Evolutionary conservation across 2,888 invertebrate species (phyloP).

Genomic region (Diarsia mendica): DNA sequence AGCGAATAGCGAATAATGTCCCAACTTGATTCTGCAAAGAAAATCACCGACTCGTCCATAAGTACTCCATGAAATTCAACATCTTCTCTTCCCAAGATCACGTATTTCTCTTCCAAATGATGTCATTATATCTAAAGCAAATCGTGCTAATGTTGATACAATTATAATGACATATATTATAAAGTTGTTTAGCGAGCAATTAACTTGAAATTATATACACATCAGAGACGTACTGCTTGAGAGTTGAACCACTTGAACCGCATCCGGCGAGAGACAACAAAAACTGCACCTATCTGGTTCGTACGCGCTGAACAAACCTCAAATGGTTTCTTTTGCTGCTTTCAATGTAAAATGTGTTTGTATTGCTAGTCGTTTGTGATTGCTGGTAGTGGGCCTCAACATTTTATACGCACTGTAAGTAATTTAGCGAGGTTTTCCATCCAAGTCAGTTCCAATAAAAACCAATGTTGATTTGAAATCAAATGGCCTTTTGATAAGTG

Average conservation of each 20-base stretch:
- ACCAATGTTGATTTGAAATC: conserved; percentile 4
- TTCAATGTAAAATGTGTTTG: conserved; percentile 80
- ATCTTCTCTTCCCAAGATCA: conserved; percentile 13
- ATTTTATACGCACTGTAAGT: conserved; percentile 64
- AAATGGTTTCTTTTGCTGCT: conserved; percentile 83
- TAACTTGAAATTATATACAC: conserved; percentile 81
- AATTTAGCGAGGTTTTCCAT: conserved; percentile 3
- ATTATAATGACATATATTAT: conserved; percentile 76
- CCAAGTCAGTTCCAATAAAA: not conserved
- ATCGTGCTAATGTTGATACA: conserved; percentile 69
- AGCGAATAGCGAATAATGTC: not conserved
- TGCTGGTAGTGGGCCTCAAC: conserved; percentile 72
- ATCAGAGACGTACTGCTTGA: conserved; percentile 70
- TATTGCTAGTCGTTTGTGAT: conserved; percentile 73
- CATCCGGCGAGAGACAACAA: conserved; percentile 86
- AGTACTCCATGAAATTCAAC: not conserved
- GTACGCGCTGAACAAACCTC: conserved; percentile 82
- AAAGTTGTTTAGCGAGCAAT: conserved; percentile 79
- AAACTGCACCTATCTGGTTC: conserved; percentile 74
- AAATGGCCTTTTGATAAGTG: conserved; percentile 31
- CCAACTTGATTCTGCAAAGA: not conserved
- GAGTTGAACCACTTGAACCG: conserved; percentile 66
- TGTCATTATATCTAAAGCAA: conserved; percentile 60
- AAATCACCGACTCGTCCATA: not conserved
- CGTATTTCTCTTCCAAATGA: conserved; percentile 46